These are phyloP conservation scores for Poecilus cupreus DNA, from an alignment of 2,888 invertebrate genomes.

Conservation along the genomic window DNA sequence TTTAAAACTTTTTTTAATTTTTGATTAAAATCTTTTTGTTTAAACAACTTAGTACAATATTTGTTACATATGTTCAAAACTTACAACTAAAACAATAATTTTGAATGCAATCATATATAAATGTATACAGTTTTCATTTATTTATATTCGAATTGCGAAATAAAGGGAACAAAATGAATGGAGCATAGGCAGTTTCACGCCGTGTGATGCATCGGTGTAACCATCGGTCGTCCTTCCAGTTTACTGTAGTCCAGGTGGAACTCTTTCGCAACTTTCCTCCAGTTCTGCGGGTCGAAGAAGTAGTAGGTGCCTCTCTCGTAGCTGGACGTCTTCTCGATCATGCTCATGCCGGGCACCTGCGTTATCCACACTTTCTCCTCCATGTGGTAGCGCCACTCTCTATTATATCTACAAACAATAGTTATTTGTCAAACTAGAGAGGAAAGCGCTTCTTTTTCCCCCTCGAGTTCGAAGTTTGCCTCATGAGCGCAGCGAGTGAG, in stretches of 20 bases:
- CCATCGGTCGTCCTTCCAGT: conserved; percentile 93
- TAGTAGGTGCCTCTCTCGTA: conserved; percentile 99
- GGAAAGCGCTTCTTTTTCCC: no score
- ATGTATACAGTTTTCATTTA: conserved; percentile 73
- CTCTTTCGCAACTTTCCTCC: conserved; percentile 99
- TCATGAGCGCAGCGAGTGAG: no score
- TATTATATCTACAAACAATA: conserved; percentile 84
- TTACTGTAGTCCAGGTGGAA: conserved; percentile 99
- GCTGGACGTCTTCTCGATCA: conserved; percentile 95
- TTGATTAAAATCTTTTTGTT: conserved; percentile 59
- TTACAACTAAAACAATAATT: conserved; percentile 56
- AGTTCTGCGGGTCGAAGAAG: conserved; percentile 99
- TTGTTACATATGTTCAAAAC: conserved; percentile 45
- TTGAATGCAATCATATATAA: conserved; percentile 63
- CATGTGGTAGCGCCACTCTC: conserved; percentile 99
- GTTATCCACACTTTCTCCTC: conserved; percentile 99
- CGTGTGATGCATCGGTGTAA: conserved; percentile 76
- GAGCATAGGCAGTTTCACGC: conserved; percentile 63
- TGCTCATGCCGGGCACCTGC: conserved; percentile 95
- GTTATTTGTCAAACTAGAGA: conserved; percentile 6
- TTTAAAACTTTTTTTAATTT: conserved; percentile 62
- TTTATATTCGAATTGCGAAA: conserved; percentile 61
- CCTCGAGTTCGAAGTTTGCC: no score
- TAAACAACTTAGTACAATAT: conserved; percentile 43
- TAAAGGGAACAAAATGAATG: conserved; percentile 40